A percentile compares a stretch with the other conserved stretches of the same genome.
phyloP scores from a whole-genome alignment of 2,113 vertebrate genomes.

The Anser brachyrhynchus region DNA sequence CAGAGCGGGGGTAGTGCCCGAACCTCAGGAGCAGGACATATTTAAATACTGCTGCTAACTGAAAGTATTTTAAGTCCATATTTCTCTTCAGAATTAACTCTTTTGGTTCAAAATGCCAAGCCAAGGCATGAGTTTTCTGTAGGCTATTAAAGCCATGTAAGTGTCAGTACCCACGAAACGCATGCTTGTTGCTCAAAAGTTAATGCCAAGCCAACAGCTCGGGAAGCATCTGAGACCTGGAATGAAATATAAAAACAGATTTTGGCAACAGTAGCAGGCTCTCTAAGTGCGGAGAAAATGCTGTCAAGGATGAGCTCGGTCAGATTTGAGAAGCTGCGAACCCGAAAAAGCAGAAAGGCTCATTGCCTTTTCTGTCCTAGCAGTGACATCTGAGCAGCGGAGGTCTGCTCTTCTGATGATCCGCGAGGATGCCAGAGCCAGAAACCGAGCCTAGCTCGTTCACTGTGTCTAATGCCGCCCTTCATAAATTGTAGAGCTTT shows the following conservation, averaged over 20 bases:
- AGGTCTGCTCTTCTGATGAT: conserved; percentile 17
- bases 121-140: not conserved
- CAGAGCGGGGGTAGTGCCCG: conserved; percentile 31
- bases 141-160: not conserved
- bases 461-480: conserved; percentile 7
- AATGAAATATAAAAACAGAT: not conserved
- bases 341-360: not conserved
- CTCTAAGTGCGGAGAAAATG: not conserved
- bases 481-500: conserved; percentile 23
- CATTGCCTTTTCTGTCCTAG: conserved; percentile 11
- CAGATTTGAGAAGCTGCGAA: not conserved
- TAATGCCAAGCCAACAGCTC: not conserved
- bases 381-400: conserved; percentile 21
- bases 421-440: conserved; percentile 1
- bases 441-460: not conserved
- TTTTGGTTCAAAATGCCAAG: conserved; percentile 33
- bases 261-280: not conserved
- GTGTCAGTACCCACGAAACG: not conserved
- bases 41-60: conserved; percentile 62
- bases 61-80: conserved; percentile 34
- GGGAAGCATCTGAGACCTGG: not conserved
- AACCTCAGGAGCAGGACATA: conserved; percentile 53
- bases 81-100: conserved; percentile 47
- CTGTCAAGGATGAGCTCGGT: not conserved
- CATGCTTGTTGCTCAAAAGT: not conserved